Conservation (phyloP, 2,113 vertebrate species). For the Hippotragus niger region DNA sequence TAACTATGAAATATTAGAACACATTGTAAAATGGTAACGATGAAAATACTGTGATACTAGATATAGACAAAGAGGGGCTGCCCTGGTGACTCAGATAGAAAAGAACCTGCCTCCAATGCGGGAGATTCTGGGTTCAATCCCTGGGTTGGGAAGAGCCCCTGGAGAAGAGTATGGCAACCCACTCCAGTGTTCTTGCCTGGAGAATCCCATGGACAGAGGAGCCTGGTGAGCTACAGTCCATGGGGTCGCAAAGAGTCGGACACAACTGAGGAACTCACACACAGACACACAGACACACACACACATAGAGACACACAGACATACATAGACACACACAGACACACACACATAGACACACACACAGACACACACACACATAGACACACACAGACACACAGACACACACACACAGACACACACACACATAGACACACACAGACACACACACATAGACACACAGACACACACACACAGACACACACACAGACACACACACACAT, state of each 20-base stretch:
- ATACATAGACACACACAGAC: fast-evolving
- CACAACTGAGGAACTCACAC: background rate
- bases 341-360: too few relatives aligned
- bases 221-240: background rate
- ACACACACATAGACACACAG: fast-evolving
- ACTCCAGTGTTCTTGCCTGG: background rate
- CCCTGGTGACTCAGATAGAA: background rate
- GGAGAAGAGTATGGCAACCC: background rate
- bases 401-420: fast-evolving
- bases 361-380: fast-evolving
- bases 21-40: background rate
- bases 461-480: too few relatives aligned
- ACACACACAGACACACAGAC: too few relatives aligned
- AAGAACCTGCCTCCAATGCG: background rate
- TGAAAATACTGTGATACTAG: background rate
- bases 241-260: background rate
- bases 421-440: fast-evolving
- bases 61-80: background rate
- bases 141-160: background rate
- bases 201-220: background rate
- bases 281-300: background rate
- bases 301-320: fast-evolving
- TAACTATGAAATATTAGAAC: background rate
- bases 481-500: too few relatives aligned
- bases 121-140: fast-evolving